A percentile compares a stretch with the other conserved stretches of the same genome.
These are phyloP conservation scores for Clostera curtula DNA, from an alignment of 2,888 invertebrate species.

Conservation along the genomic window DNA sequence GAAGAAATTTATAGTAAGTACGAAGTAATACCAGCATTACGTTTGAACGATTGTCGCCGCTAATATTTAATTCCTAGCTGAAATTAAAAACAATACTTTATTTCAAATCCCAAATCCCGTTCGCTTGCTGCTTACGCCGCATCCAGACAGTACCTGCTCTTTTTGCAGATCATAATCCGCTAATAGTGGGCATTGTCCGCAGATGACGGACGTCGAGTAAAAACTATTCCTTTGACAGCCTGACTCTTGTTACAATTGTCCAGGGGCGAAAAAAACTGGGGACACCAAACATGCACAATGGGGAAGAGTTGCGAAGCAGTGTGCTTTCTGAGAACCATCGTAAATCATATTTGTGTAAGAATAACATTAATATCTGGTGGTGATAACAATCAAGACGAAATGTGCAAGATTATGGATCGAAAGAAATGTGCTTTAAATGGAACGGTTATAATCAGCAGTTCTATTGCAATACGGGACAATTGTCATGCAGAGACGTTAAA, in stretches of 20 bases:
- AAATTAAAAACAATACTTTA: no score
- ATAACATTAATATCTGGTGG: constrained; percentile 21
- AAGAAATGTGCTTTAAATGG: background rate
- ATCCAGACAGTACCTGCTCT: constrained; percentile 56
- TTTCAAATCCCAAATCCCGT: constrained; percentile 5
- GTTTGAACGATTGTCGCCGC: no score
- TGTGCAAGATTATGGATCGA: constrained; percentile 16
- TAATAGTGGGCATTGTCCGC: constrained; percentile 72
- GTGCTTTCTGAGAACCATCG: constrained; percentile 43
- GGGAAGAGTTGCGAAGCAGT: constrained; percentile 58
- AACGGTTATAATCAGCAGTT: no score
- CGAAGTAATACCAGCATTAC: no score
- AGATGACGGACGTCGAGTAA: constrained; percentile 51
- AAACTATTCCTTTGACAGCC: constrained; percentile 35
- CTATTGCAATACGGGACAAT: no score
- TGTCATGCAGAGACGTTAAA: no score
- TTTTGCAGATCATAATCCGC: constrained; percentile 67
- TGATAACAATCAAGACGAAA: constrained; percentile 21
- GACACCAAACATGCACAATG: constrained; percentile 36
- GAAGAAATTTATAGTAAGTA: no score
- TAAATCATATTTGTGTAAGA: constrained; percentile 61
- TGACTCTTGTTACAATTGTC: constrained; percentile 30
- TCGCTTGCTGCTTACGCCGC: constrained; percentile 22
- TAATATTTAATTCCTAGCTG: no score
- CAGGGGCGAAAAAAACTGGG: constrained; percentile 23